Conservation (phyloP, 2,113 vertebrate genomes). For the Leucoraja erinaceus region DNA sequence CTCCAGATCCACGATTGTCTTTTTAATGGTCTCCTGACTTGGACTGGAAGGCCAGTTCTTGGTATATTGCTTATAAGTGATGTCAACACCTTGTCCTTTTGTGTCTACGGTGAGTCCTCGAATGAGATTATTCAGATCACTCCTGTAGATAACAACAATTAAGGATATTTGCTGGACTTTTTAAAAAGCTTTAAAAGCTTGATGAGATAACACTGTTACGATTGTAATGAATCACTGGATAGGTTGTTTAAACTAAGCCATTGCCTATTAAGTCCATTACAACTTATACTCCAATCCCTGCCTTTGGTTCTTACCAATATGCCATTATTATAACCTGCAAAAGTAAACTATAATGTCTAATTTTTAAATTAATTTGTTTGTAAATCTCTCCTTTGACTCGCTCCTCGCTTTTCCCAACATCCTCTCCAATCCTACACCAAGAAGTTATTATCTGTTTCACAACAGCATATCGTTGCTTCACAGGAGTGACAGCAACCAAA, state of each 20-base stretch:
- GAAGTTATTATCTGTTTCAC: too few relatives aligned
- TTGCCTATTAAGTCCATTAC: neutral
- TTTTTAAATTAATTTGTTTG: too few relatives aligned
- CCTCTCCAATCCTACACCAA: too few relatives aligned
- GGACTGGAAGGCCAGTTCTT: slow-evolving; percentile 57
- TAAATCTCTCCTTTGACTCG: too few relatives aligned
- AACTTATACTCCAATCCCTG: neutral
- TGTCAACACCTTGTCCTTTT: slow-evolving; percentile 50
- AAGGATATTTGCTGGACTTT: neutral
- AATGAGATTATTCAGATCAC: slow-evolving; percentile 59
- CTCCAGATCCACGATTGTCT: slow-evolving; percentile 64
- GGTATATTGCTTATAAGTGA: slow-evolving; percentile 61
- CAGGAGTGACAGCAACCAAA: too few relatives aligned
- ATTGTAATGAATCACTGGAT: neutral
- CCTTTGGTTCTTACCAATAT: neutral
- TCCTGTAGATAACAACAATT: slow-evolving; percentile 49
- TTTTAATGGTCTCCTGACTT: slow-evolving; percentile 63
- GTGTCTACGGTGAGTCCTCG: slow-evolving; percentile 56
- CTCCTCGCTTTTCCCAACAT: too few relatives aligned
- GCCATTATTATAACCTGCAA: neutral
- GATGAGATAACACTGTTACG: too few relatives aligned
- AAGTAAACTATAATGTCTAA: neutral
- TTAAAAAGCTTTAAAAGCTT: too few relatives aligned
- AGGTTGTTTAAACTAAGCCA: neutral
- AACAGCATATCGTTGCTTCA: too few relatives aligned